These are phyloP conservation scores for Cotesia typhae DNA, from an alignment of 1,140 invertebrate genomes.

Conservation along the genomic window DNA sequence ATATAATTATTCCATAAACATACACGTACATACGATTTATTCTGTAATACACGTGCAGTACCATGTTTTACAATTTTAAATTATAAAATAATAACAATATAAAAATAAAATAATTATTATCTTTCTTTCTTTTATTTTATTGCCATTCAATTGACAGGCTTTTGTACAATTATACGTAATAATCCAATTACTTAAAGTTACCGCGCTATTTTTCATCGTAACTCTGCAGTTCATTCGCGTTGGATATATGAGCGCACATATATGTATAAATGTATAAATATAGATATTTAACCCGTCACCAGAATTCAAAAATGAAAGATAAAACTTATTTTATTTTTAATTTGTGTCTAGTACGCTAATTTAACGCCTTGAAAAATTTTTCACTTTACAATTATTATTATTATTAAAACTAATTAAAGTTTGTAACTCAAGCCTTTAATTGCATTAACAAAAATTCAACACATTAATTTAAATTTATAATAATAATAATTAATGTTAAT, in stretches of 20 bases:
- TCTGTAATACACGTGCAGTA: constrained; percentile 12
- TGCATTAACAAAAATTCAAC: too few species aligned
- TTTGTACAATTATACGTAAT: too few species aligned
- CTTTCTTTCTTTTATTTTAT: too few species aligned
- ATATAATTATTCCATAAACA: neutral
- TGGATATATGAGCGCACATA: too few species aligned
- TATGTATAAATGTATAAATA: constrained; percentile 14
- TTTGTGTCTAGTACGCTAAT: constrained; percentile 24
- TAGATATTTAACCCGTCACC: constrained; percentile 52
- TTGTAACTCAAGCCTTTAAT: too few species aligned
- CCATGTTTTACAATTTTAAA: constrained; percentile 10
- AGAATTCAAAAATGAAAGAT: constrained; percentile 58
- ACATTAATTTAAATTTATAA: too few species aligned
- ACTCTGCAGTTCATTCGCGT: too few species aligned
- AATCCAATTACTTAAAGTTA: too few species aligned
- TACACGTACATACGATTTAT: neutral
- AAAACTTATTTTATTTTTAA: constrained; percentile 57
- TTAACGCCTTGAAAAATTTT: neutral
- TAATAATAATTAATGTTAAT: too few species aligned
- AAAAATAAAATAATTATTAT: too few species aligned
- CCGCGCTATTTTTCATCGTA: too few species aligned
- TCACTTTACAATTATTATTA: neutral
- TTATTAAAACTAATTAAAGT: neutral
- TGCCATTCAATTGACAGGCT: too few species aligned
- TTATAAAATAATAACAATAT: neutral